A percentile compares a stretch with the other conserved stretches of the same genome.
Conservation (phyloP, 2,888 invertebrate species). For the Taenaris catops region DNA sequence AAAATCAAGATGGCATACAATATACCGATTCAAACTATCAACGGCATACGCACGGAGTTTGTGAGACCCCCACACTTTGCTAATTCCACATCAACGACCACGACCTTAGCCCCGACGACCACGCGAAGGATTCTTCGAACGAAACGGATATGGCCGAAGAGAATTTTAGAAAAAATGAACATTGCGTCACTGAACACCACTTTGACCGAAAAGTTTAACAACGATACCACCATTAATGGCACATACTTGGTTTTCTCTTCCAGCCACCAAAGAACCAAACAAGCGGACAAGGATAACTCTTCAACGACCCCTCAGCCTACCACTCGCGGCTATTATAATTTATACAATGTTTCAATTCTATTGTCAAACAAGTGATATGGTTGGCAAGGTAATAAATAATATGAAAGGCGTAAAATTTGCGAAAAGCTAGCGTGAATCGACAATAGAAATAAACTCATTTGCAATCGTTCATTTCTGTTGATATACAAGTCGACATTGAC, state of each 20-base stretch:
- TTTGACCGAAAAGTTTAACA: conserved; percentile 34
- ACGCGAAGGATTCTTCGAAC: conserved; percentile 55
- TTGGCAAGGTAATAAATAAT: too few species aligned
- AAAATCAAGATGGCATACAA: conserved; percentile 33
- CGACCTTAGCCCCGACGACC: conserved; percentile 45
- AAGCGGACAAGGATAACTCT: conserved; percentile 34
- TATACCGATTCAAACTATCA: conserved; percentile 61
- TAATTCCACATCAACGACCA: conserved; percentile 35
- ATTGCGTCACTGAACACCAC: conserved; percentile 34
- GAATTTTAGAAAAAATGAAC: conserved; percentile 43
- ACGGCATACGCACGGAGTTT: conserved; percentile 54
- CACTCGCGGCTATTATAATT: conserved; percentile 50
- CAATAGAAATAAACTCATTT: too few species aligned
- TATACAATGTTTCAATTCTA: too few species aligned
- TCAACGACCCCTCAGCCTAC: conserved; percentile 32
- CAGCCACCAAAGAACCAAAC: conserved; percentile 38
- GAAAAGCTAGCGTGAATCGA: too few species aligned
- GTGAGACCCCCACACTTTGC: conserved; percentile 49
- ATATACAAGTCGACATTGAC: too few species aligned
- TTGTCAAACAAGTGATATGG: too few species aligned
- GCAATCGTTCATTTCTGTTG: too few species aligned
- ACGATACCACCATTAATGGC: conserved; percentile 35
- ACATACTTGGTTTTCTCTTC: conserved; percentile 43
- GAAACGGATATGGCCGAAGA: conserved; percentile 71
- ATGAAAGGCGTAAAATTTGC: too few species aligned